Base-by-base conservation (phyloP, 53 echinoderm and acorn worm genomes). In the Crossaster papposus region DNA sequence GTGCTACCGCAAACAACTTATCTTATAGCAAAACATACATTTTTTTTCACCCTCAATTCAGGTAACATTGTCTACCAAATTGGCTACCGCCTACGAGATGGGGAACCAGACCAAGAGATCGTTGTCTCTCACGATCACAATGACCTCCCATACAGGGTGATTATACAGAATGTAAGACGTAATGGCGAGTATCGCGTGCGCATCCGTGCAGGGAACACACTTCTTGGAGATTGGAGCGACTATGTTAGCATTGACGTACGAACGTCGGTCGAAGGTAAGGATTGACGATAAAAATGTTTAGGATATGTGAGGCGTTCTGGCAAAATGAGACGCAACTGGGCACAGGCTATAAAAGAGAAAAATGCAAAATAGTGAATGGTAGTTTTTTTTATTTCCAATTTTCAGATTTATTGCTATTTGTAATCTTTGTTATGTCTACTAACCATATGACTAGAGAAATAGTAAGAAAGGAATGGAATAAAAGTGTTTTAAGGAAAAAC, bases 1-100 rank as follows among this genome's bases (percentile, higher is more conserved):
- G n/a, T 44, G 5, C 44, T 44, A 9, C 44, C 1, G 12, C 58
- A 58, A 58, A 58, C n/a, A n/a, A n/a, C n/a, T n/a, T n/a, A n/a
- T n/a, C n/a, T n/a, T n/a, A 58, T 58, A 58, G 17, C 58, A 2
- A 8, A 58, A 58, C 44, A 44, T 44, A 44, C 44, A 44, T 44
- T 44, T 1, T 44, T 44, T 1, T 44, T 44, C 2, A 44, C 44
- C 44, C 44, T 44, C 44, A 58, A 18, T 29, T 32, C 85, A 95
- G 95, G 65, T 65, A 79, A 95, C 90, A 93, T 95, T 17, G 55
- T 90, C 1, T 95, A 95, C 88, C 93, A 91, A 34, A 85, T 95
- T 23, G 31, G 38, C 35, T 90, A 91, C 73, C 30, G n/a, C 36
- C 80, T 50, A 36, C 36, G 28, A 54, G 72, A 58, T 23, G 80